Base-by-base conservation (phyloP, 2,888 invertebrate genomes). In the Oscheius sp. region DNA sequence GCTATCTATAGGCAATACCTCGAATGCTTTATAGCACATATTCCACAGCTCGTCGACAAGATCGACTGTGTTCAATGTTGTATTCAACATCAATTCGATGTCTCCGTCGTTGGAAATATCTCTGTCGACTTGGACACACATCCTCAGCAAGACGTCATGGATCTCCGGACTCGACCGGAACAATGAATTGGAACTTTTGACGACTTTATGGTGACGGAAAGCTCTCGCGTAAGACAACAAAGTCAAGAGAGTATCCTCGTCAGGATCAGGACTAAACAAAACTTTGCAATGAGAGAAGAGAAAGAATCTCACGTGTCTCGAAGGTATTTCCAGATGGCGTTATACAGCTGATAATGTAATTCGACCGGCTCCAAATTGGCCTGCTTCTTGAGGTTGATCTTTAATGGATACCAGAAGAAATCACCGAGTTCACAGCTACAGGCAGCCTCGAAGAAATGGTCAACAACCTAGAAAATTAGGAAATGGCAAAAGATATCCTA, bases 351-450 rank as follows among this genome's bases (percentile, higher is more conserved):
- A 72, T 83, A 83, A 58, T 83, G 83, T 5, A 83, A 76, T 74
- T 83, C 83, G 1, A 83, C 61, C 13, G 83, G 83, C 25, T 81
- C 83, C 23, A 83, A 64, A 56, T 81, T 78, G n/a, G 69, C 61
- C 61, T 83, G 83, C 35, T 78, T 76, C 46, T 78, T 81, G 13
- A 76, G 66, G 61, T 74, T 73, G 9, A 81, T 73, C 45, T 78
- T 79, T 18, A 74, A 45, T 13, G 81, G 81, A 63, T 81, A 81
- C 46, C 75, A 77, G 70, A 73, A 79, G 63, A 73, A 78, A 1
- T 75, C 77, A n/a, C 69, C 66, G n/a, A 81, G 59, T 59, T 83
- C 76, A 23, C 80, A 78, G n/a, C 77, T 74, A 66, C 83, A 83
- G 12, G 83, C 83, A 0, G 81, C 77, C 43, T 83, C 83, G 72